These are phyloP conservation scores for Pagrus major DNA, from an alignment of 2,113 vertebrate genomes.

Conservation along the genomic window DNA sequence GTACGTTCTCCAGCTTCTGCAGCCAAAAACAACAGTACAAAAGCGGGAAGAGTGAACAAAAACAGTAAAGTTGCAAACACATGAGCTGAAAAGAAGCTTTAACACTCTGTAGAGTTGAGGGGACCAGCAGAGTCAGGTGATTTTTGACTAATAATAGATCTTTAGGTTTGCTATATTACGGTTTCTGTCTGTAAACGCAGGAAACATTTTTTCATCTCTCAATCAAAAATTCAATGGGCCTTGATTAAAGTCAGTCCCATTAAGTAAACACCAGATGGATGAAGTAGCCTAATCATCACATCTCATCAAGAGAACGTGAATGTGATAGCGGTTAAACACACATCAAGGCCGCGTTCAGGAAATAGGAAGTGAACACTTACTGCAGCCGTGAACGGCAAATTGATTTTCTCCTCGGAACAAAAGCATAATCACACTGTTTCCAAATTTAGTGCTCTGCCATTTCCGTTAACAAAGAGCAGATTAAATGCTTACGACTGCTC, in stretches of 20 bases:
- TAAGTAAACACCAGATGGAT: conserved; percentile 51
- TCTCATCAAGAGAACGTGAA: conserved; percentile 46
- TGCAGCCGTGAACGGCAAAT: conserved; percentile 44
- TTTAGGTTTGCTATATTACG: neutral
- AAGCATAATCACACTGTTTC: conserved; percentile 43
- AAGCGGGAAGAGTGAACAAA: neutral
- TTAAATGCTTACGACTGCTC: conserved; percentile 54
- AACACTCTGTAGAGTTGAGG: neutral
- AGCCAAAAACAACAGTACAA: neutral
- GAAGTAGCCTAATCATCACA: conserved; percentile 55
- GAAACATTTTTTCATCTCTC: conserved; percentile 61
- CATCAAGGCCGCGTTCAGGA: conserved; percentile 64
- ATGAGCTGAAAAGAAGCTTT: neutral
- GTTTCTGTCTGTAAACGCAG: conserved; percentile 45
- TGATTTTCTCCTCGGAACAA: conserved; percentile 64
- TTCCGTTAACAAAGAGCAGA: conserved; percentile 59
- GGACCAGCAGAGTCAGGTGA: no score
- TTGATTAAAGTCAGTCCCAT: conserved; percentile 60
- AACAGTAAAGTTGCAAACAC: neutral
- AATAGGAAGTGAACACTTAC: conserved; percentile 67
- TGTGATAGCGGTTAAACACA: conserved; percentile 50
- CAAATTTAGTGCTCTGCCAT: conserved; percentile 41
- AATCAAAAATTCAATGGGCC: conserved; percentile 34
- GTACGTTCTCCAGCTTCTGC: no score
- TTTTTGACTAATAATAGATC: neutral